Base-by-base conservation (phyloP, 2,797 vertebrate genomes). In the Crax fasciolata region DNA sequence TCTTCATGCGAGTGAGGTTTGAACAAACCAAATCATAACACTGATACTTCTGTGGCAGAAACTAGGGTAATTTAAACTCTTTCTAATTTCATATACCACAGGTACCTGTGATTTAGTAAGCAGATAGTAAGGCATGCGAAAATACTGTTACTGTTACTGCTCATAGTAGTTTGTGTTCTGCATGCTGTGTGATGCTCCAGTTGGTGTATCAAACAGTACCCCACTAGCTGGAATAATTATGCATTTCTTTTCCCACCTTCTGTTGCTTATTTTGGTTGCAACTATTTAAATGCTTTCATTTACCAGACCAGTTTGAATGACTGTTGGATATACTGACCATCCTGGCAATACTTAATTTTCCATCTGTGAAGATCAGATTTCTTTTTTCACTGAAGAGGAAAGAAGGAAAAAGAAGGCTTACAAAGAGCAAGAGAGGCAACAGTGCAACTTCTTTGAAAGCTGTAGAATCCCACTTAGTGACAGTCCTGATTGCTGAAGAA, bases 251-350 rank as follows among this genome's bases (percentile, higher is more conserved):
- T 96, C 86, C 89, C 80, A 91, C 87, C 80, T 95, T 92, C 71
- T 87, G 91, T 86, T 73, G 21, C 89, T 96, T 97, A 75, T 92
- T 96, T 95, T 81, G 76, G 73, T 95, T 92, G 84, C 89, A 94
- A 81, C 73, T 95, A 89, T 96, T 96, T 97, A 97, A 97, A 93
- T 94, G 85, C 76, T 94, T 93, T 78, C 75, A 41, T 89, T 97
- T 95, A 94, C 92, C 72, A 61, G 83, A 77, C 94, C 91, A 90
- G 51, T 97, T 97, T 96, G 94, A 93, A 92, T 97, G 95, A 83
- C 87, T 82, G 77, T 93, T 97, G 93, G 79, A 73, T 96, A 86
- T 85, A 91, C 91, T 96, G 94, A 96, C 89, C 93, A 93, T 96
- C 49, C 75, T 96, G 66, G 77, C 94, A 93, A 86, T 93, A 62